Conservation (phyloP, 1,140 invertebrate species). For the Drosophila jambulina region DNA sequence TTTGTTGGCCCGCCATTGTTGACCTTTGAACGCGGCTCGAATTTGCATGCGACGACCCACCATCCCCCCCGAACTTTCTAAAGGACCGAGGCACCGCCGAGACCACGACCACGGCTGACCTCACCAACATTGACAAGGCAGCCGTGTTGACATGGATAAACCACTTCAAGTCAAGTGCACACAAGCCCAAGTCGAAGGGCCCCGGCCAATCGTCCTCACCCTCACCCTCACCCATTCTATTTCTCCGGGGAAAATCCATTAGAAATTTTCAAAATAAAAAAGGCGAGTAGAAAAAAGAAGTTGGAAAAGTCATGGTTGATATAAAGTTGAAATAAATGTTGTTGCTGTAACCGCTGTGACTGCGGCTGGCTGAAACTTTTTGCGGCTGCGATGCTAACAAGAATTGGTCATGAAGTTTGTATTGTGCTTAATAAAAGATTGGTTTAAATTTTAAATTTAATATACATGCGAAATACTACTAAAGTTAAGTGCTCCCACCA, state of each 20-base stretch:
- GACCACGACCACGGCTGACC: slow-evolving; percentile 31
- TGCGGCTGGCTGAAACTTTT: slow-evolving; percentile 33
- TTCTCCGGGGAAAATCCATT: slow-evolving; percentile 40
- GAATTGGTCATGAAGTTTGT: slow-evolving; percentile 22
- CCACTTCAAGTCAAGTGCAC: slow-evolving; percentile 70
- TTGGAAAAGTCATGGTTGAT: slow-evolving; percentile 38
- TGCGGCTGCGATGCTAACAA: slow-evolving; percentile 30
- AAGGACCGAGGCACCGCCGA: slow-evolving; percentile 11
- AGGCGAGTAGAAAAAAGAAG: slow-evolving; percentile 1
- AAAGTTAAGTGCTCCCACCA: slow-evolving; percentile 2
- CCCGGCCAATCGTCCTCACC: slow-evolving; percentile 8
- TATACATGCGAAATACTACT: slow-evolving; percentile 8
- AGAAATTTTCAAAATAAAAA: slow-evolving; percentile 38
- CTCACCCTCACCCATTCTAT: slow-evolving; percentile 1
- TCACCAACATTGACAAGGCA: slow-evolving; percentile 44
- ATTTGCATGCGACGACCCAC: slow-evolving; percentile 61
- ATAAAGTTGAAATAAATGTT: slow-evolving; percentile 54
- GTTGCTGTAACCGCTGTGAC: slow-evolving; percentile 35
- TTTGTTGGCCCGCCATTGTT: slow-evolving; percentile 48
- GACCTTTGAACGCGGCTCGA: slow-evolving; percentile 66
- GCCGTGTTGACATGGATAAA: slow-evolving; percentile 77
- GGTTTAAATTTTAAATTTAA: slow-evolving; percentile 7
- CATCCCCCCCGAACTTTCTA: background rate
- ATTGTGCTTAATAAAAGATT: slow-evolving; percentile 28
- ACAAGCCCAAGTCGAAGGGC: slow-evolving; percentile 38